Evolutionary conservation across 2,113 vertebrate species (phyloP).

Genomic region (Excalfactoria chinensis): DNA sequence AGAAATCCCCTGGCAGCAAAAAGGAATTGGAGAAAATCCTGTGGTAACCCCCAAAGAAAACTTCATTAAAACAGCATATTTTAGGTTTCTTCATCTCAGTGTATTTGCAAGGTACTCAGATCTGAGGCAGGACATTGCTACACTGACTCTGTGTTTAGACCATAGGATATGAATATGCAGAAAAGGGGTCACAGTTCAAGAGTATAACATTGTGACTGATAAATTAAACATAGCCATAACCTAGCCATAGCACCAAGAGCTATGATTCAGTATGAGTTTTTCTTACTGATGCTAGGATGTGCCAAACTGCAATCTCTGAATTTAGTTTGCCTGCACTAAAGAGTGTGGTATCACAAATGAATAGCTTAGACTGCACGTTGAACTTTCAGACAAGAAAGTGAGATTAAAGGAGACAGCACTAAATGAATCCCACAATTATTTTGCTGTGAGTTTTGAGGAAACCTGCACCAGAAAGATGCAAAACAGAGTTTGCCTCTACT

Average conservation of each 20-base stretch:
- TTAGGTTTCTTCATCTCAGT: neutral
- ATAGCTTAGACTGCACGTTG: neutral
- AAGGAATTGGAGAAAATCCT: neutral
- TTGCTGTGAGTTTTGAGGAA: neutral
- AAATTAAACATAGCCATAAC: neutral
- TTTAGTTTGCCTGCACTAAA: neutral
- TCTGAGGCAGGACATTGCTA: neutral
- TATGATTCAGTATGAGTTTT: fast-evolving
- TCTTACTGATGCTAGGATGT: neutral
- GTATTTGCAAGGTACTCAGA: neutral
- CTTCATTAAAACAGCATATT: neutral
- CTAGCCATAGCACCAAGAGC: neutral
- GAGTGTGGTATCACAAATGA: neutral
- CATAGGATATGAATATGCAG: neutral
- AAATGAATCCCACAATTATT: neutral
- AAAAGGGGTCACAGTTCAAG: neutral
- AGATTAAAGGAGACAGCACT: neutral
- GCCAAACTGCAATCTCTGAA: neutral
- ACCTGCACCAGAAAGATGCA: neutral
- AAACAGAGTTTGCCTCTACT: neutral
- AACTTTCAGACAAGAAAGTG: neutral
- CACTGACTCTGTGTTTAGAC: neutral
- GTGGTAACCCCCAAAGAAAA: neutral
- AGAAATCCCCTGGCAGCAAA: neutral
- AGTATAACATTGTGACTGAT: neutral